Evolutionary conservation across 2,113 vertebrate genomes (phyloP).

Genomic region (Ameiurus melas): DNA sequence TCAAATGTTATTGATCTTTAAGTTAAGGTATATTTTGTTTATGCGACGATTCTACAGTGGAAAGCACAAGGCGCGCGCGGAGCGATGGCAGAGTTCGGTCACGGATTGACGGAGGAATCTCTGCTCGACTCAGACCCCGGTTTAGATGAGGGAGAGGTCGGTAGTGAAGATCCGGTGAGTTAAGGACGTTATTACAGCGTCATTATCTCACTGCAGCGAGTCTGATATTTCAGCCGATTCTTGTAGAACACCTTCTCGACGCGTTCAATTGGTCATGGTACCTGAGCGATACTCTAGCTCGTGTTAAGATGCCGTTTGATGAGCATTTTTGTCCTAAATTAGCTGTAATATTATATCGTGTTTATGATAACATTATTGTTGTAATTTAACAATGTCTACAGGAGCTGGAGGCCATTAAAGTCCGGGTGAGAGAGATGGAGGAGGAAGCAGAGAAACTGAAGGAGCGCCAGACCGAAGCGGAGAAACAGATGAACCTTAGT

Average conservation of each 20-base stretch:
- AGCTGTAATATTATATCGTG: too few species aligned
- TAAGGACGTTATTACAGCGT: conserved; percentile 54
- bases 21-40: too few species aligned
- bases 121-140: conserved; percentile 78
- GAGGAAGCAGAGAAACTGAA: conserved; percentile 94
- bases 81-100: conserved; percentile 82
- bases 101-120: conserved; percentile 79
- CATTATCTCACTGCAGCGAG: neutral
- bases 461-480: conserved; percentile 90
- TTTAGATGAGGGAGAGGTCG: conserved; percentile 83
- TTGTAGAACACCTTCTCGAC: neutral
- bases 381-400: conserved; percentile 52
- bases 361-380: neutral
- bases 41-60: too few species aligned
- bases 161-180: conserved; percentile 89
- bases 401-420: conserved; percentile 95
- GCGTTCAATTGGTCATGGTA: neutral
- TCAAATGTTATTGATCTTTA: too few species aligned
- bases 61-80: conserved; percentile 67
- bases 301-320: neutral
- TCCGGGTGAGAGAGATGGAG: conserved; percentile 92
- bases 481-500: conserved; percentile 95
- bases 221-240: neutral
- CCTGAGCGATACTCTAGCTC: neutral
- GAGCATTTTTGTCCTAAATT: neutral